These are phyloP conservation scores for Beroe forskalii DNA, from an alignment of 37 sponge, comb jelly and placozoan species.

Conservation along the genomic window DNA sequence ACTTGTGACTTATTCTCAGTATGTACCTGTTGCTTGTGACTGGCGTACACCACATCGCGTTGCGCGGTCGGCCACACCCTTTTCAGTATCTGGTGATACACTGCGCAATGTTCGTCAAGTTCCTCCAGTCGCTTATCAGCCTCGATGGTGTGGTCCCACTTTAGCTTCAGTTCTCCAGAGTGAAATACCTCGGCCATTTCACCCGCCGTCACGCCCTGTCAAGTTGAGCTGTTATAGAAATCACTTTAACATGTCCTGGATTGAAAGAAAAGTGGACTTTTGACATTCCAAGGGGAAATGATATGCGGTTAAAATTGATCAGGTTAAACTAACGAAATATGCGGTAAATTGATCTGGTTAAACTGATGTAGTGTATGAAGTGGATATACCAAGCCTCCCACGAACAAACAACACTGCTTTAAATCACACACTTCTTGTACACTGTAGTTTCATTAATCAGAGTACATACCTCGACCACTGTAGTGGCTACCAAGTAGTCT, in stretches of 20 bases:
- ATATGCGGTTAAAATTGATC: too few species aligned
- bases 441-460: too few species aligned
- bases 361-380: too few species aligned
- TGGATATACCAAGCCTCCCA: too few species aligned
- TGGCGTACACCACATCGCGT: conserved; percentile 22
- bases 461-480: conserved; percentile 19
- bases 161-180: not conserved
- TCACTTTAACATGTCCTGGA: too few species aligned
- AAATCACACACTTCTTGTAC: too few species aligned
- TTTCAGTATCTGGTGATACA: conserved; percentile 57
- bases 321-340: too few species aligned
- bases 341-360: too few species aligned
- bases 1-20: conserved; percentile 36
- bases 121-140: conserved; percentile 37
- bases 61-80: conserved; percentile 55
- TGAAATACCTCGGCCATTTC: conserved; percentile 61
- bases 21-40: conserved; percentile 50
- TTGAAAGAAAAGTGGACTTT: too few species aligned
- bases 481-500: conserved; percentile 28
- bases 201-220: conserved; percentile 53
- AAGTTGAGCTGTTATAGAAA: too few species aligned
- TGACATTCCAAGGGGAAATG: too few species aligned
- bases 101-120: conserved; percentile 18
- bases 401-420: too few species aligned
- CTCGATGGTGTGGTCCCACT: conserved; percentile 64